Evolutionary conservation across 2,113 vertebrate genomes (phyloP), one percentile per base, ranked within the genome.

Genomic region (Cairina moschata): DNA sequence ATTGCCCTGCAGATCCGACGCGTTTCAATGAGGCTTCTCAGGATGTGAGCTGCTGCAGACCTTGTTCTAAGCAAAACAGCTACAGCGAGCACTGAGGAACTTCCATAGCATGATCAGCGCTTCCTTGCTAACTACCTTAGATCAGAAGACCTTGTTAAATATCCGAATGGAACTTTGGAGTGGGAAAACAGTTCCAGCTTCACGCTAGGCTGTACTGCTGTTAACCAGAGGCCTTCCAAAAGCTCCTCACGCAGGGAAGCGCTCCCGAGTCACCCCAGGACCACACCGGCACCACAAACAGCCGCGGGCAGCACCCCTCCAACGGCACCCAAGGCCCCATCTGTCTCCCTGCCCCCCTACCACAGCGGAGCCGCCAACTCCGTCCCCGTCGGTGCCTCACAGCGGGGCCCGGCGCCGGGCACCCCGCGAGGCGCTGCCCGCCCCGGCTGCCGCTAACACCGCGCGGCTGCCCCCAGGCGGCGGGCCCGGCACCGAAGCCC

Each of bases 201-300:
- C 48, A 14, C 0, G 0, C 25, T 3, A 20, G 40, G 6, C 17
- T 4, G 6, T 1, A n/a, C 0, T 3, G 21, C 21, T 26, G 46
- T 13, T 18, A 58, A 9, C 0, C 5, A 72, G 38, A 0, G 5
- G 14, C 20, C 52, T 48, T 44, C 32, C 32, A 20, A 20, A 54
- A 22, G 17, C 69, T 50, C 31, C 22, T 17, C 12, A 5, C n/a
- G 44, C 25, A 38, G 23, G 38, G 62, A 42, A 17, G 17, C 2
- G 7, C 38, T 16, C 31, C 3, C 6, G 31, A 17, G 42, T 12
- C 66, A 16, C 65, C 16, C 18, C 17, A 31, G 20, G 11, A 58
- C 7, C 12, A 9, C 13, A 7, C 13, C 25, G 69, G 20, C 42
- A 29, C 1, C 71, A 8, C 17, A 2, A 4, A 22, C 65, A 7